These are phyloP conservation scores for Gryllus longicercus DNA, from an alignment of 2,888 invertebrate genomes.

Conservation along the genomic window DNA sequence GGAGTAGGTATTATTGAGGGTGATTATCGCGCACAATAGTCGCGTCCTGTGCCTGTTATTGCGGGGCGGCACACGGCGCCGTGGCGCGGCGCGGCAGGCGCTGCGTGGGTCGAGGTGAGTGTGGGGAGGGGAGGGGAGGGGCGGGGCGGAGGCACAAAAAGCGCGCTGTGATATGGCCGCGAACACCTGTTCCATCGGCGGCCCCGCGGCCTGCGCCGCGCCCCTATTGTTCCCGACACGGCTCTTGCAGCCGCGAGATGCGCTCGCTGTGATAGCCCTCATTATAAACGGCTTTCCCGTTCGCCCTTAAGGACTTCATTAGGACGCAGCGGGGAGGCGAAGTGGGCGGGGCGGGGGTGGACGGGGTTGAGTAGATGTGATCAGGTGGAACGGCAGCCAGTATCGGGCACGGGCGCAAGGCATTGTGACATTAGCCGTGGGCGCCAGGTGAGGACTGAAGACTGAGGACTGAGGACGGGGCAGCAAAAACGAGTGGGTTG, in stretches of 20 bases:
- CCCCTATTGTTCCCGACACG: not conserved
- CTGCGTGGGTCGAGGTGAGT: not conserved
- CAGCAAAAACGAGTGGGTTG: too few species aligned
- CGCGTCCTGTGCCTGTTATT: not conserved
- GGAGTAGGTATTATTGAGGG: not conserved
- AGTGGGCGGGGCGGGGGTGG: too few species aligned
- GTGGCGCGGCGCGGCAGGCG: not conserved
- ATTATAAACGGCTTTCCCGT: not conserved
- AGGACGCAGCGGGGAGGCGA: not conserved
- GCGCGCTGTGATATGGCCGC: not conserved
- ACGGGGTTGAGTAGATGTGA: too few species aligned
- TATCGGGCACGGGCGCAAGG: too few species aligned
- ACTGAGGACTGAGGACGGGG: too few species aligned
- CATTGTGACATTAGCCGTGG: too few species aligned
- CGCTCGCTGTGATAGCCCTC: not conserved
- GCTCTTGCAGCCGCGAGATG: not conserved
- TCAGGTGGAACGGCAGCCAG: too few species aligned
- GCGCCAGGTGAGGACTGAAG: too few species aligned
- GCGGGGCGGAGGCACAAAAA: not conserved
- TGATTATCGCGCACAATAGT: not conserved
- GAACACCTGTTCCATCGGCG: not conserved
- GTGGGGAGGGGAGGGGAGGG: not conserved
- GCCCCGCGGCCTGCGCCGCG: not conserved
- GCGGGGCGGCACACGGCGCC: not conserved
- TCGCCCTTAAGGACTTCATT: constrained; percentile 17